Base-by-base conservation (phyloP, 2,888 invertebrate species). In the Trichogramma evanescens region DNA sequence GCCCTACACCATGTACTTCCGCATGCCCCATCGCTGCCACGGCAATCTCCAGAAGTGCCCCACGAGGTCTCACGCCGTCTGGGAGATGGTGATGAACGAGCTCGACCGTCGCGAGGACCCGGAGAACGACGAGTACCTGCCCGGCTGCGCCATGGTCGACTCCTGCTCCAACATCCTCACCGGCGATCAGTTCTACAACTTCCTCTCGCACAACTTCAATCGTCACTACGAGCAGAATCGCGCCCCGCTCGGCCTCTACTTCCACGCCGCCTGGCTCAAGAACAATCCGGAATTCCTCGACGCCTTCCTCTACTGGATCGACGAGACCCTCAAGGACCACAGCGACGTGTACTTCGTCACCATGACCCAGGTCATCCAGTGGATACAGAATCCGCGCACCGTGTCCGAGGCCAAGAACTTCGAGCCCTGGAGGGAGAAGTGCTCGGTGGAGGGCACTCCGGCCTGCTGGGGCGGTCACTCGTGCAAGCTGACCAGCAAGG, bases 1-100 rank as follows among this genome's bases (percentile, higher is more conserved):
- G 97, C 97, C 97, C 4, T 97, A 97, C 83, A 97, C 96, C 61
- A 91, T 97, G 89, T 95, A 96, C 84, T 95, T 94, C 86, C 87
- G 92, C 72, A 93, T 95, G 91, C 93, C 95, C 0, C 95, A 94
- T 79, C 86, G 91, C 63, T 95, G 95, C 74, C 93, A 94, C 76
- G 94, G 94, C 65, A 94, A 94, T 79, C 80, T 93, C 61, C 94
- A 94, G 77, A 91, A 87, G 75, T 94, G 93, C 76, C 93, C 93
- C 8, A 93, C 93, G 3, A 87, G 77, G 57, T 91, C 91, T 66
- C 94, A 94, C 78, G 93, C 94, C 53, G 93, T 94, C 45, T 95
- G 94, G 94, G 94, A 95, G 79, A 93, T 95, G 92, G 93, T 94
- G 45, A 89, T 95, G 88, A 95, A 95, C 78, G 94, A 95, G 78